Conservation (phyloP, 2,113 vertebrate genomes). For the crab-eating macaque (Macaca fascicularis) region T2T-MFA8v1.1 NC_088391.1:77722501-77723000, state of each 20-base stretch:
- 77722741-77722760: constrained; percentile 6
- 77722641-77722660: neutral
- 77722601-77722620: neutral
- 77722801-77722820: constrained; percentile 34
- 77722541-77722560: neutral
- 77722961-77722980: neutral
- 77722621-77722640: neutral
- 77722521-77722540: neutral
- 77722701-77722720: constrained; percentile 18
- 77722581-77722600: fast-evolving
- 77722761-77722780: constrained; percentile 29
- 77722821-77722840: neutral
- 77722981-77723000: neutral
- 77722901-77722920: neutral
- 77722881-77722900: neutral
- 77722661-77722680: neutral
- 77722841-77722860: constrained; percentile 17
- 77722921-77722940: neutral
- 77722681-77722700: neutral
- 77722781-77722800: constrained; percentile 24
- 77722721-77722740: neutral
- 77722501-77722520: neutral
- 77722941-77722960: neutral
- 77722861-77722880: neutral
- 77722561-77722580: neutral